A percentile compares a stretch with the other conserved stretches of the same genome.
These are phyloP conservation scores for Prionailurus bengalensis DNA, from an alignment of 2,113 vertebrate species.

Conservation along the genomic window DNA sequence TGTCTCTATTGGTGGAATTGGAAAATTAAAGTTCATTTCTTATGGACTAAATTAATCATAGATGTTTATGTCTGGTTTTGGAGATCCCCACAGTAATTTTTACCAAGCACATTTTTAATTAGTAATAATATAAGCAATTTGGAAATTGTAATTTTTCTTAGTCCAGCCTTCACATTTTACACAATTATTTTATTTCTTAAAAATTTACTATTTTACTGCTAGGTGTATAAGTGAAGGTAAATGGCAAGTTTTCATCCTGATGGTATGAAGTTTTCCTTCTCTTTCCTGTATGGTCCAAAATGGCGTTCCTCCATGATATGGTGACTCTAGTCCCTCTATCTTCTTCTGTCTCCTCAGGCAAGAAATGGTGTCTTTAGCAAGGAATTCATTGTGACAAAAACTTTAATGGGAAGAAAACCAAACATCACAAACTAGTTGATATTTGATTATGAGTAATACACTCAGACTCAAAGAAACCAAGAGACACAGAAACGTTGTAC, in stretches of 20 bases:
- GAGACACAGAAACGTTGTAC: not conserved
- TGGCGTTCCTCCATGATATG: not conserved
- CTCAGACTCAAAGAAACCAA: not conserved
- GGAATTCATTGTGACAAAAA: not conserved
- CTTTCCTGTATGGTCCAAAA: not conserved
- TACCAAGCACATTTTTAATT: conserved; percentile 3
- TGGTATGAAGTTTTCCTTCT: not conserved
- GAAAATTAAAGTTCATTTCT: conserved; percentile 43
- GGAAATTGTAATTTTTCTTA: conserved; percentile 8
- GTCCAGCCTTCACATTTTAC: not conserved
- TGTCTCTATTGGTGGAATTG: not conserved
- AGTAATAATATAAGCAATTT: conserved; percentile 20
- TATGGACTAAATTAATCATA: not conserved
- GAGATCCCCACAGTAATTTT: not conserved
- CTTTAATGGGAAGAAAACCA: not conserved
- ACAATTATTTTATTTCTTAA: conserved; percentile 14
- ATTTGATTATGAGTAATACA: not conserved
- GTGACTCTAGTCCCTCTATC: not conserved
- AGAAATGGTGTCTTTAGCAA: not conserved
- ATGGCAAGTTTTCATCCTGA: not conserved
- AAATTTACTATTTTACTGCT: not conserved
- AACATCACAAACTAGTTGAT: not conserved
- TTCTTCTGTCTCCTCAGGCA: not conserved
- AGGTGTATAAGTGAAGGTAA: not conserved
- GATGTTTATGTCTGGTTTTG: conserved; percentile 36